Evolutionary conservation across 2,888 invertebrate genomes (phyloP).

Genomic region (Tipula vernalis): DNA sequence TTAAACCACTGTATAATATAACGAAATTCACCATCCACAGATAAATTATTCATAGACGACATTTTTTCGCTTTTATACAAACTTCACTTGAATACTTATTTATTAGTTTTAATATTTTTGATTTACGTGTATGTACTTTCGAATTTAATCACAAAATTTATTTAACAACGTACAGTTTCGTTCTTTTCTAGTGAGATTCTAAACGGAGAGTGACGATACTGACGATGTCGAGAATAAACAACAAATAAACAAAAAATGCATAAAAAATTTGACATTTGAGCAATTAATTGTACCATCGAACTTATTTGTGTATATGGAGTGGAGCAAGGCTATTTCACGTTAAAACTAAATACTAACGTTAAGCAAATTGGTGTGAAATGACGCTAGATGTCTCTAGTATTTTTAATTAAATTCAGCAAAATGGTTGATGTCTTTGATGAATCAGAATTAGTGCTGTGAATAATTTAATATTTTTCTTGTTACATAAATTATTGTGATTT

Average conservation of each 20-base stretch:
- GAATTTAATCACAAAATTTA: not conserved
- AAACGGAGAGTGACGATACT: not conserved
- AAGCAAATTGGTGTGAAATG: no score
- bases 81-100: not conserved
- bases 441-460: no score
- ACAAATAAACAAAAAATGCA: not conserved
- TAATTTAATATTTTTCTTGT: no score
- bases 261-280: not conserved
- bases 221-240: not conserved
- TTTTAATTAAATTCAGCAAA: not conserved
- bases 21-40: constrained; percentile 61
- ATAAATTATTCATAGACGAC: constrained; percentile 41
- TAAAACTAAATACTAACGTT: not conserved
- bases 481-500: no score
- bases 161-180: not conserved
- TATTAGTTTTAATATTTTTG: not conserved
- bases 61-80: constrained; percentile 25
- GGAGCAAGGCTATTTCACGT: not conserved
- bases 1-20: constrained; percentile 78
- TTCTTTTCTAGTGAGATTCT: not conserved
- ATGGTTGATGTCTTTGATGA: no score
- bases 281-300: not conserved
- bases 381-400: not conserved
- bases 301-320: not conserved
- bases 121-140: not conserved